Evolutionary conservation across 2,888 invertebrate genomes (phyloP).

Genomic region (Cephus sareptanus): DNA sequence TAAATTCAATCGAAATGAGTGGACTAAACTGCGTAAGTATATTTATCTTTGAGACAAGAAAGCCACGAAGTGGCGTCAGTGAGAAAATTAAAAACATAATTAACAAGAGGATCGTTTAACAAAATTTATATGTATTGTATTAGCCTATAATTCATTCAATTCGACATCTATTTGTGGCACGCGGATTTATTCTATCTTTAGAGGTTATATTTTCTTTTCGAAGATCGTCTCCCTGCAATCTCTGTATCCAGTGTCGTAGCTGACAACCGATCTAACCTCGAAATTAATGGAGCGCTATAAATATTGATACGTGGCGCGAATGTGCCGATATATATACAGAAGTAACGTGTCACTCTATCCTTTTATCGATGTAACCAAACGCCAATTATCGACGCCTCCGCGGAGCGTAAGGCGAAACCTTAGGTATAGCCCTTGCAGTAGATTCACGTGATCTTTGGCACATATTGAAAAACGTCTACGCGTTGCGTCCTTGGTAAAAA

Average conservation of each 20-base stretch:
- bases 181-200: slow-evolving; percentile 3
- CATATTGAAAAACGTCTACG: not conserved
- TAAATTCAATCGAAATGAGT: slow-evolving; percentile 9
- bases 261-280: slow-evolving; percentile 1
- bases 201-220: not conserved
- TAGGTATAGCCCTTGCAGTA: slow-evolving; percentile 23
- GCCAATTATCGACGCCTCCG: slow-evolving; percentile 62
- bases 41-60: not conserved
- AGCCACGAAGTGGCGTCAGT: not conserved
- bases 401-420: slow-evolving; percentile 55
- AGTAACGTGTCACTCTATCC: slow-evolving; percentile 43
- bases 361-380: slow-evolving; percentile 60
- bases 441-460: not conserved
- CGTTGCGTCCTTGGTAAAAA: not conserved
- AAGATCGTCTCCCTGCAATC: not conserved
- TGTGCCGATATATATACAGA: slow-evolving; percentile 41
- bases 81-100: not conserved
- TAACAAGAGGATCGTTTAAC: not conserved
- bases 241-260: not conserved
- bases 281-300: slow-evolving; percentile 51
- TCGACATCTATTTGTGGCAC: slow-evolving; percentile 8
- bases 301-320: slow-evolving; percentile 52
- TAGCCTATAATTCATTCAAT: not conserved
- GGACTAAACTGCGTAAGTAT: not conserved
- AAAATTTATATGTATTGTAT: not conserved